These are phyloP conservation scores for Deilephila porcellus DNA, from an alignment of 2,888 invertebrate genomes.

Conservation along the genomic window DNA sequence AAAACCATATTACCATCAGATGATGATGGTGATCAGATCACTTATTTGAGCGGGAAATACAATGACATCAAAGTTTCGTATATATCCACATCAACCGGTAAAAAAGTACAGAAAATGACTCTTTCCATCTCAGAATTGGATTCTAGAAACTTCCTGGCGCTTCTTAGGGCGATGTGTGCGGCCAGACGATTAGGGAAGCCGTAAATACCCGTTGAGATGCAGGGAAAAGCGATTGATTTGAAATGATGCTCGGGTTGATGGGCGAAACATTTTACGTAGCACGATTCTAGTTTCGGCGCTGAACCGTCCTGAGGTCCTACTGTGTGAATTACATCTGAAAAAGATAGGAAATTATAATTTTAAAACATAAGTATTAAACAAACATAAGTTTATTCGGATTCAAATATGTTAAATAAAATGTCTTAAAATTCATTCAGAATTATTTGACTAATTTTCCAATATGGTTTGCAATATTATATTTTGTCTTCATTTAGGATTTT, in stretches of 20 bases:
- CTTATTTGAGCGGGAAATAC: slow-evolving; percentile 87
- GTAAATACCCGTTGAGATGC: slow-evolving; percentile 96
- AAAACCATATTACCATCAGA: neutral
- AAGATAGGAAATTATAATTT: slow-evolving; percentile 26
- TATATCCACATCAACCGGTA: slow-evolving; percentile 88
- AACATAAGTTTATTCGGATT: too few relatives aligned
- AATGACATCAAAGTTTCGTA: slow-evolving; percentile 89
- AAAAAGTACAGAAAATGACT: slow-evolving; percentile 92
- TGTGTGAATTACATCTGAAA: slow-evolving; percentile 94
- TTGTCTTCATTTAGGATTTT: neutral
- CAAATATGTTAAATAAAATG: too few relatives aligned
- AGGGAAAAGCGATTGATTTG: slow-evolving; percentile 92
- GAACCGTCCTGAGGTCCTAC: slow-evolving; percentile 93
- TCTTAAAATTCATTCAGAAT: too few relatives aligned
- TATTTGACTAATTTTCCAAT: too few relatives aligned
- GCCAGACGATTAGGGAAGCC: slow-evolving; percentile 93
- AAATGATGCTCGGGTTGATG: slow-evolving; percentile 84
- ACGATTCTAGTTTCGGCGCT: slow-evolving; percentile 85
- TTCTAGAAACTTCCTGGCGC: slow-evolving; percentile 87
- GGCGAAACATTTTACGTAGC: slow-evolving; percentile 89
- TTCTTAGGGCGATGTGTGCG: slow-evolving; percentile 88
- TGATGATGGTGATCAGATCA: slow-evolving; percentile 1
- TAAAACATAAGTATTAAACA: too few relatives aligned
- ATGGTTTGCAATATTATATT: neutral
- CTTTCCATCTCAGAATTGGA: slow-evolving; percentile 84